phyloP scores from a whole-genome alignment of 2,888 invertebrate genomes.

The Sinodicranocentrus sp. region DNA sequence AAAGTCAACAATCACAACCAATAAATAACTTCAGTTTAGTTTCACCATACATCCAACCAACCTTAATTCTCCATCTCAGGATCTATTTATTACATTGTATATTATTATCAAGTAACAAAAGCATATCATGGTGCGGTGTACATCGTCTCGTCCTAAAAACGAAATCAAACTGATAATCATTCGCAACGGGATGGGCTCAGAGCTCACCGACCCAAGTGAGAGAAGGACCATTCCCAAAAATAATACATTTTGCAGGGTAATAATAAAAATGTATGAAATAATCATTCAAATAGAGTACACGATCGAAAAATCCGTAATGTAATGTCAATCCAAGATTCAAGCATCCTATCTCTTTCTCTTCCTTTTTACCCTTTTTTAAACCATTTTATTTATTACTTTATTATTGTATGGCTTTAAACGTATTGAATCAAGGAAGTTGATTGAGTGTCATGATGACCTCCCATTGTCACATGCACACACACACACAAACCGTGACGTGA shows the following conservation, averaged over 20 bases:
- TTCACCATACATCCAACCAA: neutral
- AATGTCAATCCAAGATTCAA: too few species aligned
- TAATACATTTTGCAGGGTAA: neutral
- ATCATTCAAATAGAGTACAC: too few species aligned
- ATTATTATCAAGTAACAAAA: conserved; percentile 35
- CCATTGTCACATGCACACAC: conserved; percentile 43
- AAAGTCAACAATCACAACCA: conserved; percentile 44
- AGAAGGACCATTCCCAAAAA: conserved; percentile 19
- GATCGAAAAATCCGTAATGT: too few species aligned
- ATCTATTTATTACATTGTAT: neutral
- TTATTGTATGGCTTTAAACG: neutral
- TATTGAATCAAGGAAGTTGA: conserved; percentile 31
- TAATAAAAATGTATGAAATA: neutral
- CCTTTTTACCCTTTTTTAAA: too few species aligned
- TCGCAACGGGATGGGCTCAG: conserved; percentile 29
- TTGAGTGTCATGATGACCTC: conserved; percentile 65
- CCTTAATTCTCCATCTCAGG: neutral
- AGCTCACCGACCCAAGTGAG: neutral
- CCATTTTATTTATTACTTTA: neutral
- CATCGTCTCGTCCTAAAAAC: neutral
- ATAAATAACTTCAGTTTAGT: conserved; percentile 30
- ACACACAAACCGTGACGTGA: conserved; percentile 7
- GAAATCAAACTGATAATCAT: neutral
- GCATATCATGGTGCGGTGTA: conserved; percentile 37
- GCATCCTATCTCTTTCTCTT: too few species aligned